A percentile compares a stretch with the other conserved stretches of the same genome.
phyloP scores from a whole-genome alignment of 2,888 invertebrate genomes.

The Orthosia cruda region DNA sequence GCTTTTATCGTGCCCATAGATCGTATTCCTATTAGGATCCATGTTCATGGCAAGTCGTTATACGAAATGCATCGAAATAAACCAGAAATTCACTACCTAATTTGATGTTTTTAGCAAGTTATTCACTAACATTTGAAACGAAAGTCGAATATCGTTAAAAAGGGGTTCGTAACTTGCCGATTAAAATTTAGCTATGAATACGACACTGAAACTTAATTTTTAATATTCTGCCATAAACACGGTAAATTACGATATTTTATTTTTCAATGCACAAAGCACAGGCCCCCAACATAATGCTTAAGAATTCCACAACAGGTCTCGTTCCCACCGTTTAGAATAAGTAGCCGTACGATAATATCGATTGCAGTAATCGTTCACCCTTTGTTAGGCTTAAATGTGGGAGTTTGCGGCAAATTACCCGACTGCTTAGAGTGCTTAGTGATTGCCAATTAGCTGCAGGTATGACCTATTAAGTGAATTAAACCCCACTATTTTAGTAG shows the following conservation, averaged over 20 bases:
- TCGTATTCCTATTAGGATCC: slow-evolving; percentile 13
- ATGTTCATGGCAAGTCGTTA: neutral
- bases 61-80: neutral
- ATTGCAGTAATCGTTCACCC: slow-evolving; percentile 64
- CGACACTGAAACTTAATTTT: neutral
- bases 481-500: slow-evolving; percentile 16
- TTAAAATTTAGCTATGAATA: neutral
- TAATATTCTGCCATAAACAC: no score
- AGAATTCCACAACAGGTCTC: slow-evolving; percentile 48
- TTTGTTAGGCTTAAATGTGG: slow-evolving; percentile 71
- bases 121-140: neutral
- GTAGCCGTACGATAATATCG: slow-evolving; percentile 66
- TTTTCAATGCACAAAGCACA: neutral
- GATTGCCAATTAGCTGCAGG: slow-evolving; percentile 68
- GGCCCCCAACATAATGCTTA: neutral
- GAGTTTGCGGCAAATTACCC: slow-evolving; percentile 71
- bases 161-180: neutral
- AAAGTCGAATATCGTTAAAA: neutral
- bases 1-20: slow-evolving; percentile 24
- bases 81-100: neutral
- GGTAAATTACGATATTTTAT: neutral
- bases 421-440: slow-evolving; percentile 56
- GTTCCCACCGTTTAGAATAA: slow-evolving; percentile 69
- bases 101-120: neutral
- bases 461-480: slow-evolving; percentile 63